phyloP scores from a whole-genome alignment of 2,113 vertebrate genomes.

The Kryptolebias marmoratus region DNA sequence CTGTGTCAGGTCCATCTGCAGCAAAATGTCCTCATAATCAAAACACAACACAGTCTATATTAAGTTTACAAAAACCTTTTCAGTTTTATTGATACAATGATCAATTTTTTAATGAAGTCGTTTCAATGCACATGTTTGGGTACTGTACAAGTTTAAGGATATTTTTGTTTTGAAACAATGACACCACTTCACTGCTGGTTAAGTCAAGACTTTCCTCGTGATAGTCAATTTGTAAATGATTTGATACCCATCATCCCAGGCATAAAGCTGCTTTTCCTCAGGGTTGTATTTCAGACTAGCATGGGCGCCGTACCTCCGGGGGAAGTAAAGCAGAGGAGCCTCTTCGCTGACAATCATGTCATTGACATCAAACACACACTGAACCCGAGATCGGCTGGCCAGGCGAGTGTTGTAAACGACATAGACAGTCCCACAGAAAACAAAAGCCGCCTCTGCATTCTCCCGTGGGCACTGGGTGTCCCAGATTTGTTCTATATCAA shows the following conservation, averaged over 20 bases:
- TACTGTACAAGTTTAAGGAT: not conserved
- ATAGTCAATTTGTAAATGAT: constrained; percentile 93
- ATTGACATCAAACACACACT: constrained; percentile 95
- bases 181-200: constrained; percentile 18
- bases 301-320: constrained; percentile 90
- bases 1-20: too few relatives aligned
- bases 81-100: not conserved
- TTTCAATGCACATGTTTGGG: not conserved
- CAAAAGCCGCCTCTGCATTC: constrained; percentile 92
- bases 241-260: constrained; percentile 98
- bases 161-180: constrained; percentile 9
- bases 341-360: constrained; percentile 85
- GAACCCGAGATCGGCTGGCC: constrained; percentile 89
- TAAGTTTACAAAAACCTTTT: too few relatives aligned
- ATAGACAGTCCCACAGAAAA: constrained; percentile 91
- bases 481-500: constrained; percentile 97
- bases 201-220: constrained; percentile 85
- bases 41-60: not conserved
- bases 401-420: constrained; percentile 96
- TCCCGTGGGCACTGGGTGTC: constrained; percentile 92
- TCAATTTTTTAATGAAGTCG: not conserved
- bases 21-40: too few relatives aligned
- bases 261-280: constrained; percentile 89
- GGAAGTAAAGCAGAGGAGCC: constrained; percentile 93
- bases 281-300: constrained; percentile 95